Evolutionary conservation across 2,888 invertebrate genomes (phyloP).

Genomic region (Dasypolia templi): DNA sequence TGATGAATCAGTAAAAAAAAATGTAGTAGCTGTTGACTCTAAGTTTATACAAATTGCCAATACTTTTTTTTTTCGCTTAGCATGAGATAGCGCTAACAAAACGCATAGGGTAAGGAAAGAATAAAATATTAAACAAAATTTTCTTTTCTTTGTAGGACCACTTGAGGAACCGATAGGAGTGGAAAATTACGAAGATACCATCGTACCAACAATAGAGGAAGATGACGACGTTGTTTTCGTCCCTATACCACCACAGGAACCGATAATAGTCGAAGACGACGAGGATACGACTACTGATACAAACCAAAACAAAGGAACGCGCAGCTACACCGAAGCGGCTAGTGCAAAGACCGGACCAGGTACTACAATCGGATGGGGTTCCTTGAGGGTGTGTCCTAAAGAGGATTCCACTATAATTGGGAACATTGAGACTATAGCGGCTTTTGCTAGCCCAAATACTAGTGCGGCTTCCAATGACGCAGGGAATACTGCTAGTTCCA

Average conservation of each 20-base stretch:
- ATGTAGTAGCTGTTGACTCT: not conserved
- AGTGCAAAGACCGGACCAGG: not conserved
- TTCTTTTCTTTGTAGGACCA: no score
- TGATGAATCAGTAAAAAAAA: not conserved
- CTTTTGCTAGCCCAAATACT: not conserved
- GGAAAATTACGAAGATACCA: no score
- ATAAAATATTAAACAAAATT: no score
- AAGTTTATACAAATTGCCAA: not conserved
- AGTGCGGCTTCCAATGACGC: no score
- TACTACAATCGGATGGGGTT: not conserved
- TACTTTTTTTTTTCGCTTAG: not conserved
- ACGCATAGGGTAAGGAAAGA: not conserved
- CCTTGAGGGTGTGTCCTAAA: slow-evolving; percentile 7
- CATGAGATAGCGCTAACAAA: not conserved
- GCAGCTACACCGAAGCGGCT: not conserved
- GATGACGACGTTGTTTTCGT: slow-evolving; percentile 12
- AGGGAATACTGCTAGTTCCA: not conserved
- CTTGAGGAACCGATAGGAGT: no score
- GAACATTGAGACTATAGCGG: not conserved
- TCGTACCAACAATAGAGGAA: not conserved
- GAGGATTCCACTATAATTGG: not conserved
- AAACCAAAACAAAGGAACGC: not conserved
- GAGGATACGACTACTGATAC: not conserved
- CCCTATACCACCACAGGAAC: not conserved
- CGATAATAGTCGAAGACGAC: slow-evolving; percentile 13